Conservation (phyloP, 1,140 invertebrate genomes). For the Condylostylus longicornis region DNA sequence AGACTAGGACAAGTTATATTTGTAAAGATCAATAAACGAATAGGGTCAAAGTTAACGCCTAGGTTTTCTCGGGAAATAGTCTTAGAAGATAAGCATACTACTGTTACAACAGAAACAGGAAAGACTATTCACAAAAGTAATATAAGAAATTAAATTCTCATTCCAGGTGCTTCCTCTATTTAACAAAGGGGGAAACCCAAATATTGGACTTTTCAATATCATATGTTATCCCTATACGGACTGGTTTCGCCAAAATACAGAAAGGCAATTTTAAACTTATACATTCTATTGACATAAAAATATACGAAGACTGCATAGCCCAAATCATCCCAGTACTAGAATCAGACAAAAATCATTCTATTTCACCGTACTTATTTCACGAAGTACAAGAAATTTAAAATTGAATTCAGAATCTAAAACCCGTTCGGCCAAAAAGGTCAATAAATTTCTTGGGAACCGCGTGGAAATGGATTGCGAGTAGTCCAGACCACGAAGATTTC, state of each 20-base stretch:
- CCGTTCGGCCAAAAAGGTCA: not conserved
- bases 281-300: too few species aligned
- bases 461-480: constrained; percentile 6
- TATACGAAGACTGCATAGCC: too few species aligned
- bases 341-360: too few species aligned
- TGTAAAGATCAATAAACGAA: constrained; percentile 6
- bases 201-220: too few species aligned
- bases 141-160: constrained; percentile 4
- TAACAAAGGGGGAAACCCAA: too few species aligned
- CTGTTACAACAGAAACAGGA: not conserved
- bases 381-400: too few species aligned
- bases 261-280: too few species aligned
- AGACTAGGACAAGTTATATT: constrained; percentile 3
- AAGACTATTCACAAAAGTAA: constrained; percentile 6
- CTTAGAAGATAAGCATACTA: not conserved
- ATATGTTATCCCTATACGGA: too few species aligned
- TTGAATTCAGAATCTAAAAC: too few species aligned
- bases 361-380: too few species aligned
- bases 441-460: constrained; percentile 4
- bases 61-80: constrained; percentile 5
- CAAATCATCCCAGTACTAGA: too few species aligned
- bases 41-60: constrained; percentile 4
- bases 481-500: constrained; percentile 6
- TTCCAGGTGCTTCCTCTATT: constrained; percentile 3
- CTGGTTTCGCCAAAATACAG: too few species aligned